Conservation (phyloP, 2,797 vertebrate genomes). For the Platyrinchus mystaceus region DNA sequence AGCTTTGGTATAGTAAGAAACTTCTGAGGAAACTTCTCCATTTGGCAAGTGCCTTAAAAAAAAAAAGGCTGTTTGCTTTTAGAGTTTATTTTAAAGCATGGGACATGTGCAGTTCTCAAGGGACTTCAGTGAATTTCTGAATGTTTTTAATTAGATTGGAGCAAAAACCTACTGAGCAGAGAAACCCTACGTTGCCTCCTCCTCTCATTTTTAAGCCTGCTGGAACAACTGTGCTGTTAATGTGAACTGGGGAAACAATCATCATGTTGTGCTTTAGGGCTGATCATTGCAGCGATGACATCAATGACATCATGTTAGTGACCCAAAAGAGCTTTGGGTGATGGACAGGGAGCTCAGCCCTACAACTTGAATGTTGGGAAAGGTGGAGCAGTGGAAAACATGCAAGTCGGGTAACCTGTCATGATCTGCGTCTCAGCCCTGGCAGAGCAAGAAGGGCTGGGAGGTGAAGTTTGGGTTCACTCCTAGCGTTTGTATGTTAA, state of each 20-base stretch:
- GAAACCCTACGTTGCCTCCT: background rate
- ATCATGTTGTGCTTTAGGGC: background rate
- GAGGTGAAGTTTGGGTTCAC: background rate
- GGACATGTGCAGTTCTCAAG: background rate
- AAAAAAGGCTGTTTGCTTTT: background rate
- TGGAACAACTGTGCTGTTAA: background rate
- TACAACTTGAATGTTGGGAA: background rate
- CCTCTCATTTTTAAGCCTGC: background rate
- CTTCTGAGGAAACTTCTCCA: background rate
- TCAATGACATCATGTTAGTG: background rate
- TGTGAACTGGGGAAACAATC: background rate
- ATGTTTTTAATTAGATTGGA: conserved; percentile 18
- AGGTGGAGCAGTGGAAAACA: fast-evolving
- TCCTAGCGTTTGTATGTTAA: background rate
- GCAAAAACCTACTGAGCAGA: background rate
- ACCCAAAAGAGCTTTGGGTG: background rate
- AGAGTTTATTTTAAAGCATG: background rate
- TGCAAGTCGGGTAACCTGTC: background rate
- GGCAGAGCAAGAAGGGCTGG: background rate
- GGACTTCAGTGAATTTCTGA: background rate
- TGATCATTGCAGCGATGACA: background rate
- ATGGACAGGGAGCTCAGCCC: background rate
- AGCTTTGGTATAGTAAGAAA: background rate
- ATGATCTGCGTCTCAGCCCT: background rate
- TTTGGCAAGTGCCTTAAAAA: background rate